A percentile compares a stretch with the other conserved stretches of the same genome.
Conservation (phyloP, 2,113 vertebrate species). For the Suricata suricatta region DNA sequence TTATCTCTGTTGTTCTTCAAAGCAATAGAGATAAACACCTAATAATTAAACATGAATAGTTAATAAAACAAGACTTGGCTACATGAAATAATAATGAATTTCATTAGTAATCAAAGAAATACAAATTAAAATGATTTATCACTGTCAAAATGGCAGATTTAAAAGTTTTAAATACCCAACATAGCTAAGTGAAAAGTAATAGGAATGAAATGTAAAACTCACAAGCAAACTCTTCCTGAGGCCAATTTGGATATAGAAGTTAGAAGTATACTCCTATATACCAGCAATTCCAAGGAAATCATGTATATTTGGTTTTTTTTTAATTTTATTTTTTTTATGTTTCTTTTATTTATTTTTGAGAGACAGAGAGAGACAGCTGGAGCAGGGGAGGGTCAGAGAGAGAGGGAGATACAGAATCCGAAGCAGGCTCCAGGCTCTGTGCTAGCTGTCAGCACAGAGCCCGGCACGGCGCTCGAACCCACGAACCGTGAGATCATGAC, state of each 20-base stretch:
- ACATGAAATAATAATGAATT: not conserved
- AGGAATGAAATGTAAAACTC: not conserved
- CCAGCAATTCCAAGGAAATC: conserved; percentile 2
- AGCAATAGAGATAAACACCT: not conserved
- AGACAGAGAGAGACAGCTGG: too few relatives aligned
- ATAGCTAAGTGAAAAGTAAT: not conserved
- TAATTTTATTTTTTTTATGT: too few relatives aligned
- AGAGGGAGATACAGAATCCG: too few relatives aligned
- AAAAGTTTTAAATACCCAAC: not conserved
- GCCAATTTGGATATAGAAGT: not conserved
- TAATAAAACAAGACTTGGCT: not conserved
- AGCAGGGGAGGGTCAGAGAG: too few relatives aligned
- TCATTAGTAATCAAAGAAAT: conserved; percentile 17
- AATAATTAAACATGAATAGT: conserved; percentile 14
- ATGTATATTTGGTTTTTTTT: not conserved
- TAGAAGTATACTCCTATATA: not conserved
- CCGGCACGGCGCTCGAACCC: too few relatives aligned
- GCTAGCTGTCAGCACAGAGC: too few relatives aligned
- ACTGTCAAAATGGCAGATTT: not conserved
- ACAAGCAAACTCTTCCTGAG: not conserved
- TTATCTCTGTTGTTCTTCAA: not conserved
- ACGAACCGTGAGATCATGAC: too few relatives aligned
- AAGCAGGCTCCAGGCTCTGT: too few relatives aligned
- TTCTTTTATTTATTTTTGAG: too few relatives aligned
- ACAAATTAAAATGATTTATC: not conserved